Evolutionary conservation across 2,888 invertebrate genomes (phyloP), one percentile per base, ranked within the genome.

Genomic region (Omphaloscelis lunosa): DNA sequence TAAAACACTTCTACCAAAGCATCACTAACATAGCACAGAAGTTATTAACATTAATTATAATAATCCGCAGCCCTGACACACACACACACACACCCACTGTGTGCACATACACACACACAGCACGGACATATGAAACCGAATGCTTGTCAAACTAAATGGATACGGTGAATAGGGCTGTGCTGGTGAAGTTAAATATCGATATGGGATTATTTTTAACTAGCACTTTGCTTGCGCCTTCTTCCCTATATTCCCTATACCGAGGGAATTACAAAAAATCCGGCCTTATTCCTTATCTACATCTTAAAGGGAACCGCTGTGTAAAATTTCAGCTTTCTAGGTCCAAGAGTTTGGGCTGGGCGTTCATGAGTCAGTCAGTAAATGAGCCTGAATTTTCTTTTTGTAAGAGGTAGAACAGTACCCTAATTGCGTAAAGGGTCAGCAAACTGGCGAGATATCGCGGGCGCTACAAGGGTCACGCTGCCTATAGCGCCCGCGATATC

Each of bases 81-180:
- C 89, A 75, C 91, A 80, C 90, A 87, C 89, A 75, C 91, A 80
- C 90, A 87, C 89, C 79, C 72, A 65, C 67, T 34, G 56, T 66
- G 45, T 80, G n/a, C 82, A 76, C 77, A 86, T 73, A 78, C 89
- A 76, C 91, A 81, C 86, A 83, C 80, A 62, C 76, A 79, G 51
- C 58, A 51, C 77, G 92, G 93, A 92, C 94, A 94, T 94, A 95
- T 95, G 95, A 96, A 96, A 96, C 96, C 95, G 94, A 96, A 96
- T 94, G 96, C 96, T 96, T 96, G 96, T 96, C 96, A 96, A 96
- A 96, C 96, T 95, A 96, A 96, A 96, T 96, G 96, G 96, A 95
- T 96, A 96, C 95, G 94, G 94, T 91, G 86, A 80, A 58, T 92
- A 95, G 95, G 75, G 95, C 45, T 88, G 94, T 20, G n/a, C 5